These are phyloP conservation scores for Rhysida immarginata DNA, from an alignment of 1,140 invertebrate species.

Conservation along the genomic window DNA sequence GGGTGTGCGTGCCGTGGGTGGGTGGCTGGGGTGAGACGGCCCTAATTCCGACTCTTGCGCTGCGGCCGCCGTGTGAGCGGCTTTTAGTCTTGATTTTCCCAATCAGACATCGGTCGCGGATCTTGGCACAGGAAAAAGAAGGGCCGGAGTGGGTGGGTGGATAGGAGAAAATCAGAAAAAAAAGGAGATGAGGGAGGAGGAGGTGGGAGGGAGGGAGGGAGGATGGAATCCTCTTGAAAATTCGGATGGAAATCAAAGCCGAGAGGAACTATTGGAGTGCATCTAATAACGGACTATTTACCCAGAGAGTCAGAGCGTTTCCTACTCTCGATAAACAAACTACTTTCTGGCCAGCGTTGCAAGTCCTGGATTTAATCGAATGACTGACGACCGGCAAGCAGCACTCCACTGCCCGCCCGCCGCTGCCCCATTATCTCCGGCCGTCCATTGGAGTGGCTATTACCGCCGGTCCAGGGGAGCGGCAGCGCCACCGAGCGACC, in stretches of 20 bases:
- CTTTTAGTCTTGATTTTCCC: too few relatives aligned
- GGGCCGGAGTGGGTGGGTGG: not conserved
- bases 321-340: not conserved
- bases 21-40: too few relatives aligned
- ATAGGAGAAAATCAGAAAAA: not conserved
- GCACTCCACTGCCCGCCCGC: not conserved
- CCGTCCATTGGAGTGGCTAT: not conserved
- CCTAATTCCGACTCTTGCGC: too few relatives aligned
- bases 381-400: not conserved
- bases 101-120: too few relatives aligned
- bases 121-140: too few relatives aligned
- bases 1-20: too few relatives aligned
- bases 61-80: too few relatives aligned
- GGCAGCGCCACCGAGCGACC: not conserved
- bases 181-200: slow-evolving; percentile 5
- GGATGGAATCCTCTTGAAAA: slow-evolving; percentile 5
- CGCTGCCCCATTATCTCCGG: not conserved
- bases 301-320: not conserved
- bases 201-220: slow-evolving; percentile 11
- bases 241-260: slow-evolving; percentile 10
- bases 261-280: slow-evolving; percentile 14
- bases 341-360: not conserved
- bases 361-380: not conserved
- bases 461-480: not conserved
- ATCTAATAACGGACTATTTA: slow-evolving; percentile 5